These are phyloP conservation scores for Cercopithecus mona DNA, from an alignment of 2,113 vertebrate genomes.

Conservation along the genomic window DNA sequence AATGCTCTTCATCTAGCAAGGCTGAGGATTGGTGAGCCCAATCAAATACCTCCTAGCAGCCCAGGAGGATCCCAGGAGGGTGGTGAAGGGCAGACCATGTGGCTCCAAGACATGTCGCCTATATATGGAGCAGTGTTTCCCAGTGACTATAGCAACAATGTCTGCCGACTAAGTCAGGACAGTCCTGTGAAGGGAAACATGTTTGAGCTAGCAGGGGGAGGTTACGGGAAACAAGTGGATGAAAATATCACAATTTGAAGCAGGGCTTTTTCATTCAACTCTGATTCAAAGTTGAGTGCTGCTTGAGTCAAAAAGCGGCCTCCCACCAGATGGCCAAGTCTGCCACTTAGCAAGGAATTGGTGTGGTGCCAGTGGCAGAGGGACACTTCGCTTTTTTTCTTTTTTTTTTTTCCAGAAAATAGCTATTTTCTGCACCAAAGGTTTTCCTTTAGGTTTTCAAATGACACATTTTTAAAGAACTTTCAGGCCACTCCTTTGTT, in stretches of 20 bases:
- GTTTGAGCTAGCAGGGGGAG: neutral
- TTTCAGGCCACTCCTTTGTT: neutral
- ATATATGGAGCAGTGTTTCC: fast-evolving
- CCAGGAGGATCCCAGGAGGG: neutral
- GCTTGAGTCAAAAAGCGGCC: neutral
- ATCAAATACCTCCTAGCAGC: neutral
- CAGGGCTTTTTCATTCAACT: neutral
- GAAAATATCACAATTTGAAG: neutral
- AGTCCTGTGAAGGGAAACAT: neutral
- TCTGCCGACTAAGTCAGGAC: neutral
- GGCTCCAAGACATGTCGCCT: neutral
- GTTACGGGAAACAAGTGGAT: neutral
- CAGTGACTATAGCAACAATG: neutral
- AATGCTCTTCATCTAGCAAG: neutral
- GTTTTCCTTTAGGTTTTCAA: neutral
- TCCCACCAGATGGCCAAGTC: neutral
- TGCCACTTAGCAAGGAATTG: neutral
- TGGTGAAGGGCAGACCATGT: fast-evolving
- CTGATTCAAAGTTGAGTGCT: neutral
- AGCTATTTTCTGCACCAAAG: neutral
- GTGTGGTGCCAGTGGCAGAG: neutral
- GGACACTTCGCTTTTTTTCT: neutral
- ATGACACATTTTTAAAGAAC: neutral
- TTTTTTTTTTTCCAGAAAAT: neutral
- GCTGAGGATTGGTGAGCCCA: neutral